phyloP scores from a whole-genome alignment of 2,113 vertebrate genomes.

The Scopus umbretta region DNA sequence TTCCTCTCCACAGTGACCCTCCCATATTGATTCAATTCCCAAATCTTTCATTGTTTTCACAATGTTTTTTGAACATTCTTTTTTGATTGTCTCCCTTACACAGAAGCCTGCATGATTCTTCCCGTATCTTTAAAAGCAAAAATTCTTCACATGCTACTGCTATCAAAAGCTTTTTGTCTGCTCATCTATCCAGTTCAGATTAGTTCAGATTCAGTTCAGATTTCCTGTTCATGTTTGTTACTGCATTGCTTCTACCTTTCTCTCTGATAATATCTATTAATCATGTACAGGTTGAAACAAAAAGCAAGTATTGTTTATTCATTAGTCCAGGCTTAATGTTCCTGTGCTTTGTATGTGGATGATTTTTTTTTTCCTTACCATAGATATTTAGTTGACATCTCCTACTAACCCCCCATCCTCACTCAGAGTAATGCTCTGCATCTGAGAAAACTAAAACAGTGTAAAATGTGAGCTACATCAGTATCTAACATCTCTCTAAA shows the following conservation, averaged over 20 bases:
- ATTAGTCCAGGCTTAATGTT: not conserved
- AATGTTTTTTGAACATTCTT: not conserved
- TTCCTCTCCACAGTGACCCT: not conserved
- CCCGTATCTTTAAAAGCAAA: not conserved
- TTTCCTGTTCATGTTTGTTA: not conserved
- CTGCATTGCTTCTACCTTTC: not conserved
- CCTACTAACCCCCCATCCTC: not conserved
- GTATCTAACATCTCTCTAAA: not conserved
- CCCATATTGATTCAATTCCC: not conserved
- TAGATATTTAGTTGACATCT: not conserved
- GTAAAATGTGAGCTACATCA: not conserved
- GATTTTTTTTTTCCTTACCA: not conserved
- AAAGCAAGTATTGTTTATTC: not conserved
- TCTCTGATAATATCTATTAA: not conserved
- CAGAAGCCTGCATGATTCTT: not conserved
- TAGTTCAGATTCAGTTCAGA: not conserved
- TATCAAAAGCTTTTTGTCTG: not conserved
- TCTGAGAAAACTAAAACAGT: not conserved
- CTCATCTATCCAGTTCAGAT: not conserved
- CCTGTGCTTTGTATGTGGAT: not conserved
- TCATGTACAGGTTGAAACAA: not conserved
- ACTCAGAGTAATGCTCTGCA: not conserved
- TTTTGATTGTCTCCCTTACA: not conserved
- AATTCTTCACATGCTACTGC: not conserved
- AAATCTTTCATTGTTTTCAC: not conserved